phyloP scores from a whole-genome alignment of 2,113 vertebrate species.

The Cynoglossus semilaevis region DNA sequence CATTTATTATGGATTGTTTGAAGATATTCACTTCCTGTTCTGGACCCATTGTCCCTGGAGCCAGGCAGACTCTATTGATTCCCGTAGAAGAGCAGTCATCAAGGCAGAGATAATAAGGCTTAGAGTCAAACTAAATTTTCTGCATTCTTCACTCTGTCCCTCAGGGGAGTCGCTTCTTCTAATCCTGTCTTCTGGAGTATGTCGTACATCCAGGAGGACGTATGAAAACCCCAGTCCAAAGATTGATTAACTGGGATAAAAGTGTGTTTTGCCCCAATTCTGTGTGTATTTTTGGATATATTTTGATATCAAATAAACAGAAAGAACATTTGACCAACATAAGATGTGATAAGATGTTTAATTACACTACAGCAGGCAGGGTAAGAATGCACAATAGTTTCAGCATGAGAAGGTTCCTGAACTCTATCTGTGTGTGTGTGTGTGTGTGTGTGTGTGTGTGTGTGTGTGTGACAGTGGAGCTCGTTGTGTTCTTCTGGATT shows the following conservation, averaged over 20 bases:
- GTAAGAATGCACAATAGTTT: conserved; percentile 5
- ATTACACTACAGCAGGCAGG: conserved; percentile 15
- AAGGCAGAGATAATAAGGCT: conserved; percentile 71
- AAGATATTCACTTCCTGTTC: conserved; percentile 82
- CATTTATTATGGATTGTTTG: conserved; percentile 87
- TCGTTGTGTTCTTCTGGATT: conserved; percentile 12
- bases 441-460: conserved; percentile 4
- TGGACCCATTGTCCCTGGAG: conserved; percentile 54
- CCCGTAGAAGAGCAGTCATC: conserved; percentile 70
- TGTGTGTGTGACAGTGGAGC: conserved; percentile 1
- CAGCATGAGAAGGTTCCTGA: background rate
- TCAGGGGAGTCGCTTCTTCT: conserved; percentile 25
- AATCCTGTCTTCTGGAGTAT: conserved; percentile 10
- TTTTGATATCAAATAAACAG: too few relatives aligned
- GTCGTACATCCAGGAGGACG: background rate
- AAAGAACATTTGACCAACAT: too few relatives aligned
- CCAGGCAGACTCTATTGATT: conserved; percentile 85
- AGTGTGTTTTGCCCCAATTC: background rate
- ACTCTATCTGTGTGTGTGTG: conserved; percentile 5
- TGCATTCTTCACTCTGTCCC: conserved; percentile 50
- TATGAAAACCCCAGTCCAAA: conserved; percentile 19
- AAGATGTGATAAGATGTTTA: conserved; percentile 1
- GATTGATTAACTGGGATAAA: conserved; percentile 1
- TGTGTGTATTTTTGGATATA: background rate
- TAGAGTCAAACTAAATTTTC: conserved; percentile 62